Percentiles rank a stretch among this genome's conserved stretches.
phyloP scores from a whole-genome alignment of 1,140 invertebrate genomes.

The Drosophila arawakana region DNA sequence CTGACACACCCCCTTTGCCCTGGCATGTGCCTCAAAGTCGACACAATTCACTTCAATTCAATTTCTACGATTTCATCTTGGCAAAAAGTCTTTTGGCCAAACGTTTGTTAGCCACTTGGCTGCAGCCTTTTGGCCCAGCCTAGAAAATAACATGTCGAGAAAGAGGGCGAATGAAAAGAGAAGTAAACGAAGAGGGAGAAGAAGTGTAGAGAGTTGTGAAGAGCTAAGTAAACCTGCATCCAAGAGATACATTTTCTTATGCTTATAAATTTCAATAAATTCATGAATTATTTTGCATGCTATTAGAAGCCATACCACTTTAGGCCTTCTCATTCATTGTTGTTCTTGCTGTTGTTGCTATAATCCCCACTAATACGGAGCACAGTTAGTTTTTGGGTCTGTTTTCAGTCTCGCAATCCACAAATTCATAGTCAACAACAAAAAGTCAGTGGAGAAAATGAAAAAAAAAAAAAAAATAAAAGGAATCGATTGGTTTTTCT shows the following conservation, averaged over 20 bases:
- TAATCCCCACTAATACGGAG: conserved; percentile 63
- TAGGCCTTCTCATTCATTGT: conserved; percentile 36
- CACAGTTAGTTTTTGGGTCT: conserved; percentile 46
- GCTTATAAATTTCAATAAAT: conserved; percentile 79
- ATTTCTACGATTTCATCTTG: conserved; percentile 80
- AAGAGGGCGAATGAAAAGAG: not conserved
- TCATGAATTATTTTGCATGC: conserved; percentile 75
- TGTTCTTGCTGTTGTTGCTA: conserved; percentile 27
- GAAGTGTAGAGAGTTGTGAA: not conserved
- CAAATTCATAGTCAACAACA: conserved; percentile 48
- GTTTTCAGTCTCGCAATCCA: conserved; percentile 25
- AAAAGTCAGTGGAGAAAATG: not conserved
- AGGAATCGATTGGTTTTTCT: conserved; percentile 46
- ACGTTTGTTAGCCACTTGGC: conserved; percentile 56
- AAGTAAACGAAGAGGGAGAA: not conserved
- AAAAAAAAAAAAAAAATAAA: not conserved
- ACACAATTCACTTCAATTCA: conserved; percentile 73
- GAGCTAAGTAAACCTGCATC: conserved; percentile 26
- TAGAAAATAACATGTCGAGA: not conserved
- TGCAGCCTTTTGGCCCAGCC: conserved; percentile 42
- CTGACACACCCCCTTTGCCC: not conserved
- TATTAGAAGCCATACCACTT: conserved; percentile 36
- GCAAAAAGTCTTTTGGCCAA: conserved; percentile 52
- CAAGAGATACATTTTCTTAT: conserved; percentile 46
- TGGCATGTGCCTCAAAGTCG: conserved; percentile 15